These are phyloP conservation scores for Melanotaenia nigrans DNA, from an alignment of 2,797 vertebrate species.

Conservation along the genomic window DNA sequence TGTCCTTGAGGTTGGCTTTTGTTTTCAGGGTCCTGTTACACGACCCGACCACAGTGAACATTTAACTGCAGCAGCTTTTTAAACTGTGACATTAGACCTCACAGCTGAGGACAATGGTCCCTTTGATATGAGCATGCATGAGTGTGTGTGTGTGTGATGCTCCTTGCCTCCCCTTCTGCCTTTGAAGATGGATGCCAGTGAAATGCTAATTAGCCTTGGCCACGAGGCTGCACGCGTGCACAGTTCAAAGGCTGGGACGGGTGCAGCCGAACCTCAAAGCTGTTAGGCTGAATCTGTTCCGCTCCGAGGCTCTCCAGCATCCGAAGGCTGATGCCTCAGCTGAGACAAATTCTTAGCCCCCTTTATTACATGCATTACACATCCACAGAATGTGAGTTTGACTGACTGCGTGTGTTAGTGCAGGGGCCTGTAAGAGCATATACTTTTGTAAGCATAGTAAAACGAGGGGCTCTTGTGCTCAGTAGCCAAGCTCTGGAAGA, in stretches of 20 bases:
- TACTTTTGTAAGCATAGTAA: constrained; percentile 40
- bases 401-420: constrained; percentile 21
- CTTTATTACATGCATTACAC: constrained; percentile 46
- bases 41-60: constrained; percentile 23
- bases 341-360: constrained; percentile 46
- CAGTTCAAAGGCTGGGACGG: constrained; percentile 72
- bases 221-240: constrained; percentile 63
- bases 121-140: constrained; percentile 60
- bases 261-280: constrained; percentile 72
- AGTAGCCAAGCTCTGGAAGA: constrained; percentile 24
- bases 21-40: constrained; percentile 1
- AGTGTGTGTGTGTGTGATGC: constrained; percentile 37
- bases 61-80: constrained; percentile 59
- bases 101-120: constrained; percentile 50
- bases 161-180: constrained; percentile 57
- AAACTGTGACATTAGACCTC: constrained; percentile 62
- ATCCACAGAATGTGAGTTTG: constrained; percentile 31
- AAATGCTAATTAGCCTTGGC: constrained; percentile 75
- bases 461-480: constrained; percentile 39
- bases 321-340: constrained; percentile 56
- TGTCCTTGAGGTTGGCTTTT: constrained; percentile 33
- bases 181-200: constrained; percentile 77
- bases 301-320: constrained; percentile 62
- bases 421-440: constrained; percentile 29
- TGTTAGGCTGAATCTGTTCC: constrained; percentile 65